Evolutionary conservation across 2,888 invertebrate genomes (phyloP).

Genomic region (Malthinus seriepunctatus): DNA sequence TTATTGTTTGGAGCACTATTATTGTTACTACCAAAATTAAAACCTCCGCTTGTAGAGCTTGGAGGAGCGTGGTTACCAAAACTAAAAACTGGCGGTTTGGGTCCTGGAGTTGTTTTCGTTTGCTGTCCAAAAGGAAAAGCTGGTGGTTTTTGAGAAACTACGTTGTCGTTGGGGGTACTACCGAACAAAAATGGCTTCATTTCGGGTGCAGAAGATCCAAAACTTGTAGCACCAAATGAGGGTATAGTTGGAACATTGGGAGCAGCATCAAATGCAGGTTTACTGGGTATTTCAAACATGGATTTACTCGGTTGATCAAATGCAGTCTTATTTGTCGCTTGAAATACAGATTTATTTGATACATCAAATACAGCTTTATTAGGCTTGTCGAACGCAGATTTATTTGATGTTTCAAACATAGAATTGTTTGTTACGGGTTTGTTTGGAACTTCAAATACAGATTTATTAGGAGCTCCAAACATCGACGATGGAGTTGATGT

Average conservation of each 20-base stretch:
- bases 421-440: no score
- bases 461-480: constrained; percentile 2
- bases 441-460: background rate
- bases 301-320: constrained; percentile 1
- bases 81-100: constrained; percentile 19
- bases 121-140: constrained; percentile 42
- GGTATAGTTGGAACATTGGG: background rate
- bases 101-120: constrained; percentile 11
- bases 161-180: constrained; percentile 17
- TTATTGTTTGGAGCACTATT: constrained; percentile 37
- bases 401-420: background rate
- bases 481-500: background rate
- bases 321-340: background rate
- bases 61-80: constrained; percentile 41
- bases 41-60: constrained; percentile 12
- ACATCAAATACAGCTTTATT: background rate
- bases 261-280: background rate
- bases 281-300: background rate
- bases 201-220: constrained; percentile 19
- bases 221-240: background rate
- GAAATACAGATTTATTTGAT: background rate
- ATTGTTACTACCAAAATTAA: constrained; percentile 44
- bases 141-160: constrained; percentile 34
- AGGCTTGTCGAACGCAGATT: background rate
- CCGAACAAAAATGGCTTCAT: constrained; percentile 39